Evolutionary conservation across 2,797 vertebrate genomes (phyloP).

Genomic region (Chrosomus eos): DNA sequence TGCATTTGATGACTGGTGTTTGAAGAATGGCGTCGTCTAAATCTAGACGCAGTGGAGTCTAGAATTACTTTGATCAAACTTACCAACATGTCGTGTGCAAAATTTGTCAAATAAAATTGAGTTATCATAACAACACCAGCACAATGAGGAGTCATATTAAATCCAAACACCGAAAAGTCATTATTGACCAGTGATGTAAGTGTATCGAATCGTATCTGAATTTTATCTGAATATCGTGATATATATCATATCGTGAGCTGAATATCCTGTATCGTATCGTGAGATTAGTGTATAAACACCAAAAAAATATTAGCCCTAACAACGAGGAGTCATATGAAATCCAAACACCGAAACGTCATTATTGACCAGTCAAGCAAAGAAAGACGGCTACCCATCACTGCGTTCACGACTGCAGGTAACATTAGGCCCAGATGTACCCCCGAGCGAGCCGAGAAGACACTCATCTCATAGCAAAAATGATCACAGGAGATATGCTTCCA

Average conservation of each 20-base stretch:
- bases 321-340: no score
- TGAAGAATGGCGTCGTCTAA: not conserved
- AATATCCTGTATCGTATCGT: no score
- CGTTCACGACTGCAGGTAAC: not conserved
- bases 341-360: not conserved
- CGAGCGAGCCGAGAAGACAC: no score
- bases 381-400: not conserved
- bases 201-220: no score
- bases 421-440: not conserved
- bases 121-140: not conserved
- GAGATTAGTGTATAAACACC: no score
- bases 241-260: no score
- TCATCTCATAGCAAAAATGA: no score
- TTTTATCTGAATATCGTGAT: no score
- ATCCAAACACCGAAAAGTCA: not conserved
- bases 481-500: no score
- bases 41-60: not conserved
- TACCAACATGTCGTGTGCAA: not conserved
- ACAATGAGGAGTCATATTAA: slow-evolving; percentile 5
- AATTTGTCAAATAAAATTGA: not conserved
- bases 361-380: not conserved
- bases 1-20: not conserved
- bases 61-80: not conserved
- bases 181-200: no score
- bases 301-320: no score